Evolutionary conservation across 2,888 invertebrate species (phyloP).

Genomic region (Leptopterna dolabrata): DNA sequence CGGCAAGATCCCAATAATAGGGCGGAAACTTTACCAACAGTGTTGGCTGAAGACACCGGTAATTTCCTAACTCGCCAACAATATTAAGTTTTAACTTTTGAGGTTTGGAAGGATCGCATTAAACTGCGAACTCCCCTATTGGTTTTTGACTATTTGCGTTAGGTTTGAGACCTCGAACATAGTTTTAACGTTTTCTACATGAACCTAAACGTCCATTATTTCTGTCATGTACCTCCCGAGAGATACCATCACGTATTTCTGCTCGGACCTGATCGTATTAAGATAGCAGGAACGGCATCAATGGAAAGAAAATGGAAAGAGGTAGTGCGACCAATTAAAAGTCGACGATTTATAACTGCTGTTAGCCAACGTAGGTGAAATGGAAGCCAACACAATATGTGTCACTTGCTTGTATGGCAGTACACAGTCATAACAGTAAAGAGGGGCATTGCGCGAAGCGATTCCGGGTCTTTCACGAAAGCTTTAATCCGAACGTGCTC

Average conservation of each 20-base stretch:
- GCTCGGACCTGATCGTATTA: neutral
- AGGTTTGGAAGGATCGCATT: too few species aligned
- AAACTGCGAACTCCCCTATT: too few species aligned
- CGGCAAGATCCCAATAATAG: too few species aligned
- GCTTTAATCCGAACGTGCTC: slow-evolving; percentile 11
- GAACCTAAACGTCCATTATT: neutral
- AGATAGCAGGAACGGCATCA: neutral
- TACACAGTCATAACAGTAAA: neutral
- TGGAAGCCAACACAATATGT: slow-evolving; percentile 11
- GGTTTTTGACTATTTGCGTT: too few species aligned
- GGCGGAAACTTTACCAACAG: too few species aligned
- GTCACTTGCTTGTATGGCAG: neutral
- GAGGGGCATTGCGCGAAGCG: neutral
- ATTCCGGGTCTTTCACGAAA: neutral
- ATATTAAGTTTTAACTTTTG: too few species aligned
- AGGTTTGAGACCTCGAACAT: too few species aligned
- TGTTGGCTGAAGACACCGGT: too few species aligned
- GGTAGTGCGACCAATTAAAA: neutral
- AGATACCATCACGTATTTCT: neutral
- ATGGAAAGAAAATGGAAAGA: neutral
- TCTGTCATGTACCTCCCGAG: neutral
- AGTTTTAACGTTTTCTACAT: neutral
- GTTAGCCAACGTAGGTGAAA: neutral
- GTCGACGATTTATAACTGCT: neutral
- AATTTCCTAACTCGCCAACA: too few species aligned